phyloP scores from a whole-genome alignment of 2,113 vertebrate species.

The Apodemus speciosus region DNA sequence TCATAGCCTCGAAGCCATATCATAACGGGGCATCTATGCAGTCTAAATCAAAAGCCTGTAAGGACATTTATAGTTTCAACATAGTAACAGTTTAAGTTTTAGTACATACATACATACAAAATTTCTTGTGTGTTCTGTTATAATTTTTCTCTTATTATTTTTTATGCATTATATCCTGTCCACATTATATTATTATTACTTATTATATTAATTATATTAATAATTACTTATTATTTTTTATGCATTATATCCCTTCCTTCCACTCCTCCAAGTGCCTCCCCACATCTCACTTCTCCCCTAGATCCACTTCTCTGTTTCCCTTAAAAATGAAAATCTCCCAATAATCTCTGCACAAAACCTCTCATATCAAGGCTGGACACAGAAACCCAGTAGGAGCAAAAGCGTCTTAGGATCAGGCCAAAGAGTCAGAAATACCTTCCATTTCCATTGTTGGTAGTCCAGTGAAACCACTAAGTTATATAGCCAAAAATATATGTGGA shows the following conservation, averaged over 20 bases:
- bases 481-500: not conserved
- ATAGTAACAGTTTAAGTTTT: too few relatives aligned
- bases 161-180: not conserved
- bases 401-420: not conserved
- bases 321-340: too few relatives aligned
- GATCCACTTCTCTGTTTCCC: not conserved
- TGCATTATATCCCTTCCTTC: not conserved
- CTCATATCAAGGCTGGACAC: not conserved
- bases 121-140: not conserved
- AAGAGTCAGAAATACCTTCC: not conserved
- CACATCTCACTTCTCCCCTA: not conserved
- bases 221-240: not conserved
- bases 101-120: not conserved
- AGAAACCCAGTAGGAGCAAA: not conserved
- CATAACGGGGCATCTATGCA: not conserved
- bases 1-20: not conserved
- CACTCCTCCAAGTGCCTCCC: not conserved
- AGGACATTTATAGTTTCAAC: too few relatives aligned
- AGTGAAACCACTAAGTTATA: not conserved
- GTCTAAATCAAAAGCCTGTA: not conserved
- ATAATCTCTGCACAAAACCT: not conserved
- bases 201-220: too few relatives aligned
- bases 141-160: not conserved
- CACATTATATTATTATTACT: too few relatives aligned
- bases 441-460: not conserved